These are phyloP conservation scores for Phylloscopus collybita DNA, from an alignment of 2,797 vertebrate genomes.

Conservation along the genomic window DNA sequence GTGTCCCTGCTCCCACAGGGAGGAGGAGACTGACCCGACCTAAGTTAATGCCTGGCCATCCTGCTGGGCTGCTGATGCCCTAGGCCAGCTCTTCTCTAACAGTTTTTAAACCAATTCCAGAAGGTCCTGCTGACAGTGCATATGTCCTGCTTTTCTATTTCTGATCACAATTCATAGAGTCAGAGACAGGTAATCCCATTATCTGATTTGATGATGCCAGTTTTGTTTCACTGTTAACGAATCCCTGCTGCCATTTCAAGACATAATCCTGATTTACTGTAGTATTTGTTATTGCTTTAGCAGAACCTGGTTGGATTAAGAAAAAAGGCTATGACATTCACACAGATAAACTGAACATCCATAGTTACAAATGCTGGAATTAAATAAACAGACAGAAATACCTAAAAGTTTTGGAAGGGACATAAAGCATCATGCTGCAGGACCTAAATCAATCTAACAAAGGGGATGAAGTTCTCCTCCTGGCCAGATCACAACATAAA, in stretches of 20 bases:
- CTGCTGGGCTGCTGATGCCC: not conserved
- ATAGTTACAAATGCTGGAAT: slow-evolving; percentile 33
- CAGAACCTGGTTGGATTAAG: slow-evolving; percentile 50
- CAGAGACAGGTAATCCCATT: slow-evolving; percentile 46
- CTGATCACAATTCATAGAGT: slow-evolving; percentile 47
- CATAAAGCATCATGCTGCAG: slow-evolving; percentile 1
- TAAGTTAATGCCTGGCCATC: not conserved
- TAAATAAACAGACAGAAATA: slow-evolving; percentile 63
- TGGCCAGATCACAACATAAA: slow-evolving; percentile 33
- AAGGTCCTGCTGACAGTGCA: slow-evolving; percentile 11
- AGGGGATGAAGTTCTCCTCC: slow-evolving; percentile 10
- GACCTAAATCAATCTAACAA: slow-evolving; percentile 30
- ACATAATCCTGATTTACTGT: slow-evolving; percentile 52
- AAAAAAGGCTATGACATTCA: slow-evolving; percentile 23
- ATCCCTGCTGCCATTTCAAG: slow-evolving; percentile 38
- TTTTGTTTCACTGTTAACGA: slow-evolving; percentile 25
- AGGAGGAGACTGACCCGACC: not conserved
- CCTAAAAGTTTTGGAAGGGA: slow-evolving; percentile 17
- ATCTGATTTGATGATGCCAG: slow-evolving; percentile 33
- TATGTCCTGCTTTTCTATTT: slow-evolving; percentile 16
- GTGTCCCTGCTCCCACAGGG: not conserved
- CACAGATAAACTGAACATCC: slow-evolving; percentile 37
- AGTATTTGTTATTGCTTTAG: slow-evolving; percentile 38
- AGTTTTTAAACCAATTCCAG: slow-evolving; percentile 15
- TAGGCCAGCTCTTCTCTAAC: not conserved